Conservation (phyloP, 2,797 vertebrate genomes). For the Urophycis tenuis region DNA sequence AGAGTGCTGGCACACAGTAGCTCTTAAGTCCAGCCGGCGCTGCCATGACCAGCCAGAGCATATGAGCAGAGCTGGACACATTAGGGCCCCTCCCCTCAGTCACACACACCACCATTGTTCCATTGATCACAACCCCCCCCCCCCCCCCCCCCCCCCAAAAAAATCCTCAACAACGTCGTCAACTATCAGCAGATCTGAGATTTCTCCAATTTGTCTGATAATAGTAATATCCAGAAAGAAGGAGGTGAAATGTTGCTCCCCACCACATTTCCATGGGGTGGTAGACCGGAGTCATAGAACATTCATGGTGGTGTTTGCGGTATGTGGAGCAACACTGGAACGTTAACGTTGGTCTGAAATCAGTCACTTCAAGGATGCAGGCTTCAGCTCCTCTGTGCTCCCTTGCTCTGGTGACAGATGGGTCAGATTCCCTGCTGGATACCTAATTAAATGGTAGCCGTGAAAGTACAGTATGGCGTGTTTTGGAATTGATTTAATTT, state of each 20-base stretch:
- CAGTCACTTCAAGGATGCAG: background rate
- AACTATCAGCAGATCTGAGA: background rate
- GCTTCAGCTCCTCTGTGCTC: background rate
- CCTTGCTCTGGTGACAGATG: background rate
- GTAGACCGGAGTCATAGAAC: background rate
- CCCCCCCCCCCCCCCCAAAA: background rate
- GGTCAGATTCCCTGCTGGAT: background rate
- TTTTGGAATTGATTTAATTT: background rate
- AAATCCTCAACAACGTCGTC: background rate
- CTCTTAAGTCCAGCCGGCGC: background rate
- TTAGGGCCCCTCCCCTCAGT: background rate
- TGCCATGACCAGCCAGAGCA: background rate
- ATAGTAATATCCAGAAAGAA: background rate
- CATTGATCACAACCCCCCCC: background rate
- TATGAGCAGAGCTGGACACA: background rate
- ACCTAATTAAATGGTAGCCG: background rate
- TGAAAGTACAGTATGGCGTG: background rate
- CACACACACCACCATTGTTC: constrained; percentile 3
- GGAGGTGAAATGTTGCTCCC: background rate
- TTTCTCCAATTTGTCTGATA: no score
- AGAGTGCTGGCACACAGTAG: constrained; percentile 1
- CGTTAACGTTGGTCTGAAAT: background rate
- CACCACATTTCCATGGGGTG: background rate
- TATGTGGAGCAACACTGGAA: background rate
- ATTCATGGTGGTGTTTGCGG: background rate